Evolutionary conservation across 2,888 invertebrate species (phyloP).

Genomic region (Hydrotaea diabolus): DNA sequence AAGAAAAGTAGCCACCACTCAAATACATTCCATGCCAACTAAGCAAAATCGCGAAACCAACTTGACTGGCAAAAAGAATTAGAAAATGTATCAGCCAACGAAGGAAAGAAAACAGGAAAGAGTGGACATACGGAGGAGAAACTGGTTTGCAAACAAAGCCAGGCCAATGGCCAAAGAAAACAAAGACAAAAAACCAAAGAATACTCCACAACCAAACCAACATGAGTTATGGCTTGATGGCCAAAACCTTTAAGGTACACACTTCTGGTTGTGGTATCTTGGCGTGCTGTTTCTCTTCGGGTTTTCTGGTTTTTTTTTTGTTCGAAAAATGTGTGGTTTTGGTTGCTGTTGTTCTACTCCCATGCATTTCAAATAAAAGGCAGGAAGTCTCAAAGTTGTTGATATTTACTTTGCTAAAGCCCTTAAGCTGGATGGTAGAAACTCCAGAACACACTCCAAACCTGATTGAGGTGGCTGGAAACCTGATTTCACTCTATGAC

Average conservation of each 20-base stretch:
- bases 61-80: neutral
- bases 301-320: neutral
- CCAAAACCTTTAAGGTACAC: conserved; percentile 44
- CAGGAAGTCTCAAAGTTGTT: conserved; percentile 15
- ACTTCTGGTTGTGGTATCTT: conserved; percentile 7
- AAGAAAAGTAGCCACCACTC: no score
- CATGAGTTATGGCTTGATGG: conserved; percentile 50
- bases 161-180: conserved; percentile 1
- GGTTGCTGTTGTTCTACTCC: neutral
- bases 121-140: conserved; percentile 8
- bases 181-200: conserved; percentile 30
- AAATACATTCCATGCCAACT: neutral
- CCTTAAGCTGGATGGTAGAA: neutral
- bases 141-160: conserved; percentile 24
- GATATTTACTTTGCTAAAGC: conserved; percentile 2
- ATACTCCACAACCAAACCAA: conserved; percentile 20
- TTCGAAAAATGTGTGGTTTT: neutral
- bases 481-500: conserved; percentile 49
- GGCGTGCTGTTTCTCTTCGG: neutral
- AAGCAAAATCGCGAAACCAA: no score
- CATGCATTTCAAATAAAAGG: conserved; percentile 12
- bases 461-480: conserved; percentile 25
- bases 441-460: conserved; percentile 14
- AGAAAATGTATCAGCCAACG: neutral
- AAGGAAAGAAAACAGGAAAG: conserved; percentile 18